These are phyloP conservation scores for Embidobia sp. DNA, from an alignment of 2,888 invertebrate genomes.

Conservation along the genomic window DNA sequence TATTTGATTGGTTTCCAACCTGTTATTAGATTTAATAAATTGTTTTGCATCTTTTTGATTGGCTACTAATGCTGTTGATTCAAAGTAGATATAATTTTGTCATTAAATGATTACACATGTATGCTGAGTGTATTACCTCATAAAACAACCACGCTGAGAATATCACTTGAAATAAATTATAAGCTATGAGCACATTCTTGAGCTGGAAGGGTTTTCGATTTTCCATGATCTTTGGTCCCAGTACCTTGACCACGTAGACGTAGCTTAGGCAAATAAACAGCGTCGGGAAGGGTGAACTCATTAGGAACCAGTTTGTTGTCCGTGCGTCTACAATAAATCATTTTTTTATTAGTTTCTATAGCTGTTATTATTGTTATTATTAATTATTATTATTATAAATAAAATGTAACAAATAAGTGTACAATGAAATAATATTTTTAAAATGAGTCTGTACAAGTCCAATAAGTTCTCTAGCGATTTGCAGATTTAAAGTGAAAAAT, in stretches of 20 bases:
- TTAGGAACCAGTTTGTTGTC: slow-evolving; percentile 95
- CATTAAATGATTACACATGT: background rate
- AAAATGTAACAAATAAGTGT: too few relatives aligned
- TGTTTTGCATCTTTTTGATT: slow-evolving; percentile 6
- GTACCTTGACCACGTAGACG: slow-evolving; percentile 93
- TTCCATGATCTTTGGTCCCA: slow-evolving; percentile 95
- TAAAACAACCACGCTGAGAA: slow-evolving; percentile 95
- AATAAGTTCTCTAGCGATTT: too few relatives aligned
- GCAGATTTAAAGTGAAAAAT: too few relatives aligned
- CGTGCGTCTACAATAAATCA: slow-evolving; percentile 86
- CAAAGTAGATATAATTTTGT: background rate
- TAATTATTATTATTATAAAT: too few relatives aligned
- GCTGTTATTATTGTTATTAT: background rate
- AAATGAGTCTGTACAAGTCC: too few relatives aligned
- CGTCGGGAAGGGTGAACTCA: slow-evolving; percentile 96
- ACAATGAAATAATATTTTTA: too few relatives aligned
- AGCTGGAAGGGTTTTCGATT: slow-evolving; percentile 94
- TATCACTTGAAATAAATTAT: slow-evolving; percentile 94
- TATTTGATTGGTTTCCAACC: too few relatives aligned
- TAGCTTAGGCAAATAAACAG: slow-evolving; percentile 94
- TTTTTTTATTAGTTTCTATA: background rate
- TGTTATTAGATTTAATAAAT: slow-evolving; percentile 8
- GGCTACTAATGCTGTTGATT: slow-evolving; percentile 3
- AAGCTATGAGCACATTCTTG: slow-evolving; percentile 88
- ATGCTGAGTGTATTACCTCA: slow-evolving; percentile 93